A percentile compares a stretch with the other conserved stretches of the same genome.
These are phyloP conservation scores for Penaeus japonicus DNA, from an alignment of 1,140 invertebrate species.

Conservation along the genomic window DNA sequence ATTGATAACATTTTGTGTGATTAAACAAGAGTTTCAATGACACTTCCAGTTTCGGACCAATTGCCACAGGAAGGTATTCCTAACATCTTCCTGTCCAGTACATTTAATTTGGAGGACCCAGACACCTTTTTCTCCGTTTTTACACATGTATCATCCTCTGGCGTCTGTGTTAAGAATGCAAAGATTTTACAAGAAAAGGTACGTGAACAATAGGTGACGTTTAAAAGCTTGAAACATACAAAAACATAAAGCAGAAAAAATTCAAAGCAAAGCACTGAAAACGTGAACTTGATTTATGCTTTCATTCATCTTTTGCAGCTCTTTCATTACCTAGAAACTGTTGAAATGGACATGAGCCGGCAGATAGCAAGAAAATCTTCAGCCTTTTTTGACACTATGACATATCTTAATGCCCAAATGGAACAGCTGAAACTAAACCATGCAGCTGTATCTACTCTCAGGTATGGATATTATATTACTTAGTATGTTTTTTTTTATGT, in stretches of 20 bases:
- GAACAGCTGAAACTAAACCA: conserved; percentile 86
- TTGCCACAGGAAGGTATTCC: conserved; percentile 60
- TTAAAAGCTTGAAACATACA: background rate
- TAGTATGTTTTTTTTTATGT: background rate
- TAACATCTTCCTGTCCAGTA: conserved; percentile 41
- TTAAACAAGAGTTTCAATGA: background rate
- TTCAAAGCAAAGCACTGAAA: conserved; percentile 17
- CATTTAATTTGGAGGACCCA: conserved; percentile 54
- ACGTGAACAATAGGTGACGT: background rate
- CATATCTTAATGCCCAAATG: conserved; percentile 92
- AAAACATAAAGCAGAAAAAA: conserved; percentile 59
- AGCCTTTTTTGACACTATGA: conserved; percentile 97
- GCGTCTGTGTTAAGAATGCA: conserved; percentile 59
- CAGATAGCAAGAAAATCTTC: conserved; percentile 96
- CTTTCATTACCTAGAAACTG: conserved; percentile 93
- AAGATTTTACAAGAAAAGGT: conserved; percentile 74
- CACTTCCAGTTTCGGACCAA: conserved; percentile 25
- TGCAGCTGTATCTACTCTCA: conserved; percentile 77
- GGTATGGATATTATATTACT: conserved; percentile 68
- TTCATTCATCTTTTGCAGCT: conserved; percentile 67
- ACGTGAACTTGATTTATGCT: background rate
- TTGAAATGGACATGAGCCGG: conserved; percentile 93
- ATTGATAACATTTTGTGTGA: background rate
- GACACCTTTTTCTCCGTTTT: conserved; percentile 57
- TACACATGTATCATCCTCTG: conserved; percentile 41